Base-by-base conservation (phyloP, 2,888 invertebrate species). In the Linhomoeus sp. region DNA sequence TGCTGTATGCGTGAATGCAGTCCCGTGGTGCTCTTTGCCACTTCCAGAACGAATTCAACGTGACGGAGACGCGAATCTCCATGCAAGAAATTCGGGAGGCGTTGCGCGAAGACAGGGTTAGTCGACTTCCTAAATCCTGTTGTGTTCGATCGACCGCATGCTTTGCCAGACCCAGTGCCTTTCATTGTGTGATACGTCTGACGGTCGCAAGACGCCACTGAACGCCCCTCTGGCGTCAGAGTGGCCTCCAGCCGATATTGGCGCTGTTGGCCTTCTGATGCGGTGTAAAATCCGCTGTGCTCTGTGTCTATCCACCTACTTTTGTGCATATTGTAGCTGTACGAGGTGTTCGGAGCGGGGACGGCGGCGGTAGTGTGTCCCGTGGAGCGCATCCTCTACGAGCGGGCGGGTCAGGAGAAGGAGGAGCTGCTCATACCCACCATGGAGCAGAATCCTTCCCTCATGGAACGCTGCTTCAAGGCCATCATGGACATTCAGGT, bases 341-440 rank as follows among this genome's bases (percentile, higher is more conserved):
- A 87, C 55, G 97, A 97, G 70, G 74, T 94, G 67, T 99, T 97
- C 67, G 97, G 94, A 49, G 77, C 87, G n/a, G 97, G 97, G 47
- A 97, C 97, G 24, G 97, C 97, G 1, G 86, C 86, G 58, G 75
- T 90, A 43, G 81, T 99, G 20, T 84, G 83, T 59, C 94, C 97
- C 1, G 78, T 97, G 47, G 79, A 80, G 48, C 75, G 77, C 51
- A 83, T 97, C 50, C 75, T 80, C 47, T 94, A 81, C 67, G 61
- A 79, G 56, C 58, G 61, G 47, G 51, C 45, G 29, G 48, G 37
- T 12, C 45, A 24, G 3, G 12, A 7, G 2, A 80, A 77, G 3
- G 80, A 77, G 3, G 69, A 69, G 51, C 62, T 63, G 50, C 55
- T 69, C 43, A 70, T 73, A 45, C 72, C 72, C 2, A 70, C 70